Evolutionary conservation across 1,140 invertebrate genomes (phyloP), one percentile per base, ranked within the genome.

Genomic region (Caenorhabditis briggsae): DNA sequence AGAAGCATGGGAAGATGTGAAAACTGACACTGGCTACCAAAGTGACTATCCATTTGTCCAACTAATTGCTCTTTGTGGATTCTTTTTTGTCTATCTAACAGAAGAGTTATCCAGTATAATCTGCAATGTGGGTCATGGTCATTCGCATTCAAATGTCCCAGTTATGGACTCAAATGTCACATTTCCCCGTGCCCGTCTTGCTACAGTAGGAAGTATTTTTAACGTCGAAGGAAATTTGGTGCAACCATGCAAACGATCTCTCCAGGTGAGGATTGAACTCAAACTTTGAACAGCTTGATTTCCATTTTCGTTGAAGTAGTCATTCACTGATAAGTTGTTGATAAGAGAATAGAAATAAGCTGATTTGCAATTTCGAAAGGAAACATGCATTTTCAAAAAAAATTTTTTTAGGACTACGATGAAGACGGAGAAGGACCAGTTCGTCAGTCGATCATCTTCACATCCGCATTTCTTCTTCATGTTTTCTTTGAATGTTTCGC

Each of bases 401-500:
- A 84, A 14, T 25, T 23, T 25, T 25, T 61, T 43, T 48, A 82
- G 70, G 74, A 86, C 25, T 56, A 78, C 33, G 85, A 70, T 55
- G 58, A 46, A 20, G 85, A 78, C 46, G 70, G 70, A 5, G 70
- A 78, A 50, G 70, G 70, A 12, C 70, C 70, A 11, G 46, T 78
- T 12, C 70, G 70, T 12, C 70, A 89, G 7, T 88, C 90, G 2
- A 50, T 90, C 14, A 87, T 90, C 8, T 90, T 90, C 56, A 86
- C 91, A 2, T 82, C 89, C 1, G 90, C 90, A 3, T 89, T 90
- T 96, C 56, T 96, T 96, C 90, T 95, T 95, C 18, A 91, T 96
- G 89, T 87, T 82, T 83, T 93, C 5, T 94, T 96, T 41, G 96
- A 97, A 93, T 96, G 96, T 56, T 91, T 96, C 48, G 95, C 96